Evolutionary conservation across 2,888 invertebrate species (phyloP).

Genomic region (Campoletis raptor): DNA sequence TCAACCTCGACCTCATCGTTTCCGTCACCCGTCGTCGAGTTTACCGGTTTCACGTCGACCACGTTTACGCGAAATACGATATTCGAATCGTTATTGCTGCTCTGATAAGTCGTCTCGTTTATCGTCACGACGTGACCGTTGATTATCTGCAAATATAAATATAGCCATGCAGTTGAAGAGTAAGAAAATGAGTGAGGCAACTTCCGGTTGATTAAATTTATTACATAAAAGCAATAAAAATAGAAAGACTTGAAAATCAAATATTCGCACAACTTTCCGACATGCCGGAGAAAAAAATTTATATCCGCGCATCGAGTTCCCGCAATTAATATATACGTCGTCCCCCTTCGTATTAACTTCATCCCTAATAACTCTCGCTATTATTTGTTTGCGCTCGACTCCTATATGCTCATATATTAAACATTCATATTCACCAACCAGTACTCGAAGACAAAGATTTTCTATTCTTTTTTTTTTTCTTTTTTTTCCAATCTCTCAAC

Average conservation of each 20-base stretch:
- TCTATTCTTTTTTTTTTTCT: not conserved
- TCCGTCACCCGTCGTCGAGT: slow-evolving; percentile 70
- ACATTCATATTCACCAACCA: not conserved
- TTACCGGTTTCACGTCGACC: slow-evolving; percentile 85
- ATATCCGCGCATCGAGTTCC: too few species aligned
- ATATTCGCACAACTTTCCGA: too few species aligned
- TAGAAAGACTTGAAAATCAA: too few species aligned
- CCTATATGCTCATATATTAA: not conserved
- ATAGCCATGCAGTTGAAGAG: not conserved
- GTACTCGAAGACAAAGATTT: not conserved
- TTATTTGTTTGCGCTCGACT: not conserved
- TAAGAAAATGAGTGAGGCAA: not conserved
- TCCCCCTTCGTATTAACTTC: not conserved
- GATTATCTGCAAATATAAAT: slow-evolving; percentile 82
- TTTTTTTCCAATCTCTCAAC: not conserved
- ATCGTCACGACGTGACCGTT: slow-evolving; percentile 86
- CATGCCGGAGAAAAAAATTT: too few species aligned
- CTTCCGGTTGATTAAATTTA: not conserved
- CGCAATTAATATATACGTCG: too few species aligned
- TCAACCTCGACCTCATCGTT: slow-evolving; percentile 55
- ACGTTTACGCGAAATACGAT: slow-evolving; percentile 85
- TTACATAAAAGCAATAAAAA: too few species aligned
- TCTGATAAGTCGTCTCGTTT: slow-evolving; percentile 86
- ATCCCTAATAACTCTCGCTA: not conserved
- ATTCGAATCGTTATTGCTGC: slow-evolving; percentile 82